phyloP scores from a whole-genome alignment of 2,113 vertebrate species.

The Oostethus manadensis region DNA sequence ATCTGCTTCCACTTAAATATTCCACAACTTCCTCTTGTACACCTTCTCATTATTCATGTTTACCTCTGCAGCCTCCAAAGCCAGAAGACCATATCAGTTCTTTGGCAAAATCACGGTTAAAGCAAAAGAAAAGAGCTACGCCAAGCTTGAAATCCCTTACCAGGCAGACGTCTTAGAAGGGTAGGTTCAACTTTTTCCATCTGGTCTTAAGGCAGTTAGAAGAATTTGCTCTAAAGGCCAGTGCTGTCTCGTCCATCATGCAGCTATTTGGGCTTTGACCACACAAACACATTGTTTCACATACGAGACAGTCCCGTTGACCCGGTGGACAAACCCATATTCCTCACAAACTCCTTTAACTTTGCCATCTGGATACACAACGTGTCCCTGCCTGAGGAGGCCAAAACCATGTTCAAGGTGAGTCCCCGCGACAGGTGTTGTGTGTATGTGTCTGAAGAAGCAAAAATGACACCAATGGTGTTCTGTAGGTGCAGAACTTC shows the following conservation, averaged over 20 bases:
- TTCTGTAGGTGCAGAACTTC: constrained; percentile 88
- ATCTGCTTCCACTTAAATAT: not conserved
- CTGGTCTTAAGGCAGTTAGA: not conserved
- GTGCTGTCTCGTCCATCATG: not conserved
- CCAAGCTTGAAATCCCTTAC: constrained; percentile 98
- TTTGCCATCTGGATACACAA: constrained; percentile 90
- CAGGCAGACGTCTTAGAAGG: constrained; percentile 97
- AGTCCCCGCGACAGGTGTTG: constrained; percentile 28
- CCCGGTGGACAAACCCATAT: constrained; percentile 84
- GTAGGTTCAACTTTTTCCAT: constrained; percentile 67
- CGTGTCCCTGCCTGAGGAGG: constrained; percentile 86
- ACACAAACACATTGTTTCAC: constrained; percentile 93
- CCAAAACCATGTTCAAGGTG: constrained; percentile 89
- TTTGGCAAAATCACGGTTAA: constrained; percentile 98
- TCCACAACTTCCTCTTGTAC: constrained; percentile 32
- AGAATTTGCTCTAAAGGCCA: no score
- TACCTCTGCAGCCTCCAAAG: constrained; percentile 85
- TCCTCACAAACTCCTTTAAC: constrained; percentile 90
- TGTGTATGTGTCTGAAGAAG: not conserved
- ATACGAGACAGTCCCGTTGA: constrained; percentile 90
- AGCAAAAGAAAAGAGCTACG: constrained; percentile 97
- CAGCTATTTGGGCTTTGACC: constrained; percentile 91
- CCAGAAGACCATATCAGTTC: constrained; percentile 85
- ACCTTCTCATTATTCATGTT: constrained; percentile 1
- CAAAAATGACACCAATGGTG: not conserved